phyloP scores from a whole-genome alignment of 2,797 vertebrate species.

The Serranus cabrilla region DNA sequence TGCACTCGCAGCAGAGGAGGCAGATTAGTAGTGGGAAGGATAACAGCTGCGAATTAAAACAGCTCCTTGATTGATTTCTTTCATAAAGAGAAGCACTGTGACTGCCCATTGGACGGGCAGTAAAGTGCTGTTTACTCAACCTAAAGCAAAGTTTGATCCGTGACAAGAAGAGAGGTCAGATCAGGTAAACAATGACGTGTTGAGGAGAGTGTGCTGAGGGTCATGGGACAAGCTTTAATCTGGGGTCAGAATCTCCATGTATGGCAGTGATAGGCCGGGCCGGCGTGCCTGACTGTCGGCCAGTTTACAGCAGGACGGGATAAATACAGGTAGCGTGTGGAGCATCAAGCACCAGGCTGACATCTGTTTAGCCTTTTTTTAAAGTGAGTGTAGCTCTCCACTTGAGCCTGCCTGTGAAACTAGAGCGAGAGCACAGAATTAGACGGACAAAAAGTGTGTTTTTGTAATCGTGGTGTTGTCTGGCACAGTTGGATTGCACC shows the following conservation, averaged over 20 bases:
- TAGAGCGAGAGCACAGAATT: constrained; percentile 20
- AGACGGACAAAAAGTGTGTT: constrained; percentile 1
- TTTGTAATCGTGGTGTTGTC: constrained; percentile 24
- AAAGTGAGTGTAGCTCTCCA: constrained; percentile 22
- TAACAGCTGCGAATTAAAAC: constrained; percentile 72
- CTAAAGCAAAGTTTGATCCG: constrained; percentile 18
- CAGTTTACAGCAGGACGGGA: constrained; percentile 82
- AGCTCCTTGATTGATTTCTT: constrained; percentile 66
- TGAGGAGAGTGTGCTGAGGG: not conserved
- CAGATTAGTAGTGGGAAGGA: constrained; percentile 67
- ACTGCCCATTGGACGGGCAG: constrained; percentile 28
- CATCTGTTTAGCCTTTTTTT: constrained; percentile 73
- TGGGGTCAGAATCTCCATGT: constrained; percentile 80
- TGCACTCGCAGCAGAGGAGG: constrained; percentile 45
- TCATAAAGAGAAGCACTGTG: constrained; percentile 45
- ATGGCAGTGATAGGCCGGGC: constrained; percentile 77
- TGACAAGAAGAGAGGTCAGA: constrained; percentile 18
- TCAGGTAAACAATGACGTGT: not conserved
- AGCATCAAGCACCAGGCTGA: constrained; percentile 74
- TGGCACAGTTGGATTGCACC: constrained; percentile 15
- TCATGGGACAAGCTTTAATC: constrained; percentile 55
- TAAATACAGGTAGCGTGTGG: constrained; percentile 77
- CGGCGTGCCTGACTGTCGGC: constrained; percentile 79
- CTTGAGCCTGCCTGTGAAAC: constrained; percentile 34
- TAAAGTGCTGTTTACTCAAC: constrained; percentile 49